A percentile compares a stretch with the other conserved stretches of the same genome.
Conservation (phyloP, 2,888 invertebrate genomes). For the Bombylius discolor region DNA sequence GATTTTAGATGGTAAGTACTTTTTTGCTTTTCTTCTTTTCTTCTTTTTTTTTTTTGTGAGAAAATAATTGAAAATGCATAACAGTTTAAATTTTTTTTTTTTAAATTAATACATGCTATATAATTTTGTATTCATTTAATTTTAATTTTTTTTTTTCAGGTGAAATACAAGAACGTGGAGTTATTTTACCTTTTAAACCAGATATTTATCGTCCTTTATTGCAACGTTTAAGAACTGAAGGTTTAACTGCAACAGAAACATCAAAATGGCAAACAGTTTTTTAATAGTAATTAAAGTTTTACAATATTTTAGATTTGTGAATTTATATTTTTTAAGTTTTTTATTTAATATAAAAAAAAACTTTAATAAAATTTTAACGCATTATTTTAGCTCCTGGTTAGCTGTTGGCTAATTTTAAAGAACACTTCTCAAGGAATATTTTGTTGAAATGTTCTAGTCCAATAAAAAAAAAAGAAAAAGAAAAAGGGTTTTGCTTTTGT, state of each 20-base stretch:
- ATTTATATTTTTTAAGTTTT: no score
- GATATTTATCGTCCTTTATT: constrained; percentile 91
- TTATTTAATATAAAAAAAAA: no score
- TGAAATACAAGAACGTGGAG: constrained; percentile 92
- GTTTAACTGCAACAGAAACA: constrained; percentile 57
- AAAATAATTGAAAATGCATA: not conserved
- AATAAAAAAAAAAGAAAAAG: no score
- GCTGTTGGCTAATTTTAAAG: no score
- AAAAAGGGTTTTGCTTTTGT: no score
- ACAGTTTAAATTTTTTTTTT: not conserved
- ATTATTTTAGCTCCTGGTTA: no score
- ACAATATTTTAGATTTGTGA: no score
- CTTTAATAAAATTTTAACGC: no score
- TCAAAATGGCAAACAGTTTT: constrained; percentile 35
- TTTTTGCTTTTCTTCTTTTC: not conserved
- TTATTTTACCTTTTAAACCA: constrained; percentile 78
- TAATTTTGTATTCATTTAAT: not conserved
- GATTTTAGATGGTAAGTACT: constrained; percentile 64
- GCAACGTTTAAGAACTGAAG: constrained; percentile 72
- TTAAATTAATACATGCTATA: not conserved
- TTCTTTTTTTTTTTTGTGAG: no score
- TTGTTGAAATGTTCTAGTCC: no score
- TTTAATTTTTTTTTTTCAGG: constrained; percentile 29
- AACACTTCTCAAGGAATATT: no score
- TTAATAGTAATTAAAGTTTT: no score